Evolutionary conservation across 2,113 vertebrate species (phyloP).

Genomic region (Leptosomus discolor): DNA sequence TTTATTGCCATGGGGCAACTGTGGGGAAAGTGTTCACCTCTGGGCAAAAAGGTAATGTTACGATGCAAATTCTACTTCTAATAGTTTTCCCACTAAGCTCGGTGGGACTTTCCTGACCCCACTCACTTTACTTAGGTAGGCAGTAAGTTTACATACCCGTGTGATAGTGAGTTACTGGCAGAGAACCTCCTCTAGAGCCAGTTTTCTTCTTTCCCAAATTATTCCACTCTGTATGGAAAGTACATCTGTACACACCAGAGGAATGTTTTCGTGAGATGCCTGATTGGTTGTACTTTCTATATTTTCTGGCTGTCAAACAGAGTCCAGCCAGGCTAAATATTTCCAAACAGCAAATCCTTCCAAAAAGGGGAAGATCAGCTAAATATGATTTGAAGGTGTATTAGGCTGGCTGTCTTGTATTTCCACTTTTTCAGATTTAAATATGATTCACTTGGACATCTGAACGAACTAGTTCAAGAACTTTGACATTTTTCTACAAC

Average conservation of each 20-base stretch:
- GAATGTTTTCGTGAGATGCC: neutral
- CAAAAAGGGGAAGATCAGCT: conserved; percentile 27
- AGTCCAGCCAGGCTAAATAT: neutral
- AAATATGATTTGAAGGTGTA: neutral
- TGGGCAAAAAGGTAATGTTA: neutral
- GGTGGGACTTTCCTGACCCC: neutral
- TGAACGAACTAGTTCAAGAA: neutral
- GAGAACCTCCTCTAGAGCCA: neutral
- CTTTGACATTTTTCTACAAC: neutral
- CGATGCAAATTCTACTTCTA: neutral
- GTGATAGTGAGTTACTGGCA: neutral
- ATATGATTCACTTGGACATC: neutral
- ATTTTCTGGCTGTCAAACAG: neutral
- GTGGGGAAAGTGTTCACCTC: neutral
- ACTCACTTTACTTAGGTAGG: neutral
- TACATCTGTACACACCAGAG: neutral
- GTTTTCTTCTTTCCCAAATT: neutral
- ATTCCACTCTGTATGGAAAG: neutral
- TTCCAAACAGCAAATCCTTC: conserved; percentile 35
- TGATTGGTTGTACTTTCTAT: neutral
- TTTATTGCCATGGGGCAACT: neutral
- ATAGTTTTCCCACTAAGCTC: neutral
- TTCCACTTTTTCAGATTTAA: neutral
- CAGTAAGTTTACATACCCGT: neutral
- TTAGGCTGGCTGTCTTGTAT: neutral